Evolutionary conservation across 2,113 vertebrate species (phyloP).

Genomic region (Thryonomys swinderianus): DNA sequence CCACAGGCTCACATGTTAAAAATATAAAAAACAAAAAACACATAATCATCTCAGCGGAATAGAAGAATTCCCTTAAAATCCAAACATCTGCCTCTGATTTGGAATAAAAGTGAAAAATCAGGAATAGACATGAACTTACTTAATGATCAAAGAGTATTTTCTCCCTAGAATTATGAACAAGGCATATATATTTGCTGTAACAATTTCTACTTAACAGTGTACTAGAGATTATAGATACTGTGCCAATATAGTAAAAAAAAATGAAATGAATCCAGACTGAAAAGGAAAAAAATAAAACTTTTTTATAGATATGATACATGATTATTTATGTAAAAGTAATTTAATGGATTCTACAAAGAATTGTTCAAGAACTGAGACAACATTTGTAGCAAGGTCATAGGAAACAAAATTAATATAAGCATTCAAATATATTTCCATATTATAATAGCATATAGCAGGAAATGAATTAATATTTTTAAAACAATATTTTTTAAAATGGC

Average conservation of each 20-base stretch:
- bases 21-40: background rate
- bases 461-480: background rate
- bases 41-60: background rate
- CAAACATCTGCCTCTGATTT: background rate
- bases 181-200: background rate
- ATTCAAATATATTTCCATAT: background rate
- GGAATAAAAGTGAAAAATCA: background rate
- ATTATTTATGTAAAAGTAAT: background rate
- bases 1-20: background rate
- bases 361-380: background rate
- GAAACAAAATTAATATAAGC: background rate
- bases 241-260: background rate
- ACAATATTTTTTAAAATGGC: background rate
- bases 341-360: background rate
- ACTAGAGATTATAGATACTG: background rate
- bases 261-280: background rate
- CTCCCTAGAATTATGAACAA: background rate
- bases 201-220: background rate
- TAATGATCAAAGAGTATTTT: background rate
- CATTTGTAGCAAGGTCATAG: background rate
- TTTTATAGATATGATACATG: background rate
- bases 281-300: background rate
- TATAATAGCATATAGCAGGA: background rate
- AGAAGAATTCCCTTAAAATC: background rate
- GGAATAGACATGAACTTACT: background rate